Evolutionary conservation across 2,888 invertebrate species (phyloP).

Genomic region (Campopleginae sp.): DNA sequence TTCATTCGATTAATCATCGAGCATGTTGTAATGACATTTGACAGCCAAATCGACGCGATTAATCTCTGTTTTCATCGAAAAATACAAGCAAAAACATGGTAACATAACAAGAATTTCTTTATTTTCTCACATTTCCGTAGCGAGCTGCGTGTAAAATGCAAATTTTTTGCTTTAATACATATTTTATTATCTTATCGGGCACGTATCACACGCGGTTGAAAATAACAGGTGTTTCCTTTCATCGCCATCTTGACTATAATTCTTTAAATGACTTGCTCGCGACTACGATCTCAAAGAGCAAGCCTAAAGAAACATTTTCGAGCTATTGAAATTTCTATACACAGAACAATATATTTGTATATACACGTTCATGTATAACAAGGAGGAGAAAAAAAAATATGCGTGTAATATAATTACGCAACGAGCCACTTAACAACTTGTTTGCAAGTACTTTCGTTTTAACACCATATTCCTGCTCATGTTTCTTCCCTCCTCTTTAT

Average conservation of each 20-base stretch:
- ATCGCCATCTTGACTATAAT: constrained; percentile 7
- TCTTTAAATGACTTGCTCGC: background rate
- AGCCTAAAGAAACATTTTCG: constrained; percentile 27
- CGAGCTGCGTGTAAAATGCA: constrained; percentile 3
- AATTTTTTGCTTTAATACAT: background rate
- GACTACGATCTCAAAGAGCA: background rate
- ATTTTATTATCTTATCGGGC: background rate
- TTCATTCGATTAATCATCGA: background rate
- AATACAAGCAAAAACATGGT: background rate
- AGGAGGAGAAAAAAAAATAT: background rate
- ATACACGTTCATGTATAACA: background rate
- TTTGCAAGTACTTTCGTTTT: constrained; percentile 62
- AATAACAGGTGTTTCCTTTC: constrained; percentile 30
- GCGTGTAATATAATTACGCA: constrained; percentile 55
- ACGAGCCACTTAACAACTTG: constrained; percentile 59
- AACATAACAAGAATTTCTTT: background rate
- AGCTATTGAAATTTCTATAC: constrained; percentile 5
- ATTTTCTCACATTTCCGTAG: background rate
- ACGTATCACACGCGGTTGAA: background rate
- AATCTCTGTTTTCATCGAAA: background rate
- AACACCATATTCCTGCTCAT: constrained; percentile 46
- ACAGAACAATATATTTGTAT: background rate
- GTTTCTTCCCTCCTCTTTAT: constrained; percentile 27
- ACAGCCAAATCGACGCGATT: background rate
- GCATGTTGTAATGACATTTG: background rate